A percentile compares a stretch with the other conserved stretches of the same genome.
These are phyloP conservation scores for Chrysomela aeneicollis DNA, from an alignment of 2,888 invertebrate genomes.

Conservation along the genomic window DNA sequence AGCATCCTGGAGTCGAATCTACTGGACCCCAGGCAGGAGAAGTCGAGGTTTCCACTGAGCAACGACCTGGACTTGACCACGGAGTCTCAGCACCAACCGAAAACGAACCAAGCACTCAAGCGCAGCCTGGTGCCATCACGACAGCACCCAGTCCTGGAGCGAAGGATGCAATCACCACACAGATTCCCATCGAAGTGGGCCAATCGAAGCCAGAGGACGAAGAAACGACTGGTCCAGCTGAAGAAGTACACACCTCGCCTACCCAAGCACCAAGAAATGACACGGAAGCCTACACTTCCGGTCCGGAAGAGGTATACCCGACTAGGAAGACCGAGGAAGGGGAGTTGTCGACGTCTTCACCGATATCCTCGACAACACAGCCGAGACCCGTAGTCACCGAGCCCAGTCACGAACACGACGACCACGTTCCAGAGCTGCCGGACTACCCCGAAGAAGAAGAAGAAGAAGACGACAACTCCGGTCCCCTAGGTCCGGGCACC, in stretches of 20 bases:
- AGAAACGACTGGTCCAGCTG: constrained; percentile 2
- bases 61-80: background rate
- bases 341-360: constrained; percentile 53
- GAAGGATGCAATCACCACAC: constrained; percentile 14
- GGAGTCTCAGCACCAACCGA: background rate
- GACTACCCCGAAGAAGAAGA: no score
- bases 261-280: constrained; percentile 30
- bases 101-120: constrained; percentile 12
- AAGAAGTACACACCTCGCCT: constrained; percentile 27
- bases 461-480: constrained; percentile 80
- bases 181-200: constrained; percentile 10
- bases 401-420: constrained; percentile 47
- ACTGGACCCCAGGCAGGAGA: constrained; percentile 3
- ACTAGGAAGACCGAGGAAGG: constrained; percentile 45
- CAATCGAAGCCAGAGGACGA: constrained; percentile 15
- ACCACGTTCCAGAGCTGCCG: constrained; percentile 53
- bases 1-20: background rate
- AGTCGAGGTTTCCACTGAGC: constrained; percentile 6
- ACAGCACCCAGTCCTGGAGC: background rate
- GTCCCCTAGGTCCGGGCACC: constrained; percentile 85
- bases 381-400: constrained; percentile 32
- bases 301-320: constrained; percentile 35
- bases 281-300: constrained; percentile 41
- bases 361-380: constrained; percentile 37
- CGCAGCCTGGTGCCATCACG: constrained; percentile 6